Evolutionary conservation across 2,888 invertebrate genomes (phyloP).

Genomic region (Cheilosia impressa): DNA sequence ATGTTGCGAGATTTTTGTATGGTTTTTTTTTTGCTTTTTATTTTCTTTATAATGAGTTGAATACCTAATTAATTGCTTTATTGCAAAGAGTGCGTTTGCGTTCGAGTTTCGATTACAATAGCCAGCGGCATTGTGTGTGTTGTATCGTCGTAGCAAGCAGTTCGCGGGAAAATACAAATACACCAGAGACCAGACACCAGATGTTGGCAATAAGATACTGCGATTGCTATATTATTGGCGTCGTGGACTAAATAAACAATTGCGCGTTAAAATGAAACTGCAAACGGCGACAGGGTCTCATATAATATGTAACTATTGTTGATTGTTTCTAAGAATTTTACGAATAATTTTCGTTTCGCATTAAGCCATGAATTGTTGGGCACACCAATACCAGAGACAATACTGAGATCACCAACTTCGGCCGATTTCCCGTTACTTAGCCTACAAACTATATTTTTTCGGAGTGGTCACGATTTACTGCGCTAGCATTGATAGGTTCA

Average conservation of each 20-base stretch:
- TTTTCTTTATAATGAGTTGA: slow-evolving; percentile 46
- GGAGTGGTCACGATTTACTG: no score
- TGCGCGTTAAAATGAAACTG: slow-evolving; percentile 24
- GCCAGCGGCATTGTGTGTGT: background rate
- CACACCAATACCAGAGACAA: no score
- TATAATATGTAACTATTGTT: background rate
- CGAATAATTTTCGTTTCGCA: background rate
- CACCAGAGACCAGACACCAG: background rate
- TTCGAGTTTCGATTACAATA: no score
- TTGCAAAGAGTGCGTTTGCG: slow-evolving; percentile 29
- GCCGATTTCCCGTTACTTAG: no score
- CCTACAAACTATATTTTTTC: no score
- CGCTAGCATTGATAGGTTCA: no score
- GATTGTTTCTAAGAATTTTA: slow-evolving; percentile 32
- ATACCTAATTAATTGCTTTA: slow-evolving; percentile 52
- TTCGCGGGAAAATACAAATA: slow-evolving; percentile 16
- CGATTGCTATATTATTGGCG: slow-evolving; percentile 8
- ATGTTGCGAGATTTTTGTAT: slow-evolving; percentile 1
- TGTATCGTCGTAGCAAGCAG: background rate
- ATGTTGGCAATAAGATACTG: slow-evolving; percentile 2
- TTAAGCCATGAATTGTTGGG: background rate
- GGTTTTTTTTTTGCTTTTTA: slow-evolving; percentile 5
- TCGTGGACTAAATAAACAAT: slow-evolving; percentile 38
- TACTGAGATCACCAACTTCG: no score
- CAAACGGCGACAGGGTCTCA: slow-evolving; percentile 24